Percentiles rank a stretch among this genome's conserved stretches.
Evolutionary conservation across 1,140 invertebrate species (phyloP).

Genomic region (Zaprionus vittiger): DNA sequence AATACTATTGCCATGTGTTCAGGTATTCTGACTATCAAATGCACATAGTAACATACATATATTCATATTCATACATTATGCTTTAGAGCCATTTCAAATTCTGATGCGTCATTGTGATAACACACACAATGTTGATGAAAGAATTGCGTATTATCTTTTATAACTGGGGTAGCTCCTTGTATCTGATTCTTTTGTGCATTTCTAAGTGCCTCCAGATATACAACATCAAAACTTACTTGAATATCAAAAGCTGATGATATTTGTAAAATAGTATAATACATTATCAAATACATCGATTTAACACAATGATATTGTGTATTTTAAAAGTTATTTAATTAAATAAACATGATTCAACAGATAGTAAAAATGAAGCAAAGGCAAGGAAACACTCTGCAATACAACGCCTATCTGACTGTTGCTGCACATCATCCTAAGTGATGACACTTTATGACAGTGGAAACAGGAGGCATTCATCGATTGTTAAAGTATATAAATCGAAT

Average conservation of each 20-base stretch:
- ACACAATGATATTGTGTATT: background rate
- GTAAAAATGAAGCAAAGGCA: background rate
- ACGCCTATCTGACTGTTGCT: background rate
- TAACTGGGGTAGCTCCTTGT: background rate
- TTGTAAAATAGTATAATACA: background rate
- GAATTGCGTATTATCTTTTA: constrained; percentile 14
- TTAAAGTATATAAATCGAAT: background rate
- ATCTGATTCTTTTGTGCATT: background rate
- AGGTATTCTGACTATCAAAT: constrained; percentile 15
- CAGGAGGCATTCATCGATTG: background rate
- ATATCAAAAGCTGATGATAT: constrained; percentile 19
- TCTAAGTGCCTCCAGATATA: constrained; percentile 8
- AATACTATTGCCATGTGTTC: constrained; percentile 23
- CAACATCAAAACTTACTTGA: too few relatives aligned
- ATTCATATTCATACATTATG: constrained; percentile 16
- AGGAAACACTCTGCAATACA: background rate
- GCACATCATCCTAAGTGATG: background rate
- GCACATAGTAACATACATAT: background rate
- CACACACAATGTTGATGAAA: constrained; percentile 14
- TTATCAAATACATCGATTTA: background rate
- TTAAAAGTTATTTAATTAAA: background rate
- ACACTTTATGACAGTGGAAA: background rate
- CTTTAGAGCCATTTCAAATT: constrained; percentile 4
- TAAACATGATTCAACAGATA: background rate
- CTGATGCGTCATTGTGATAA: constrained; percentile 41